phyloP scores from a whole-genome alignment of 2,888 invertebrate species.

The Zaprionus bogoriensis region DNA sequence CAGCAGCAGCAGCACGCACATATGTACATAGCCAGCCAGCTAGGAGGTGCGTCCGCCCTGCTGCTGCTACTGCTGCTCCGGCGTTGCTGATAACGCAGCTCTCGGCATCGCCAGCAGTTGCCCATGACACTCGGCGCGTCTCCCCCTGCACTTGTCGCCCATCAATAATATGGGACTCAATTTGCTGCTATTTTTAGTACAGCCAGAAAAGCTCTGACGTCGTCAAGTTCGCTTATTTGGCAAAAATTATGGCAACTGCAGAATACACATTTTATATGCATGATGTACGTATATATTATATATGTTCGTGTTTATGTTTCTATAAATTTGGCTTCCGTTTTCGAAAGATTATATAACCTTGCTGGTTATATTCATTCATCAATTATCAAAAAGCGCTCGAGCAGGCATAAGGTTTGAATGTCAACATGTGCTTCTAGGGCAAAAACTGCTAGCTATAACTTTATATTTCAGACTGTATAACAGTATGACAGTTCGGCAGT shows the following conservation, averaged over 20 bases:
- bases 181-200: conserved; percentile 42
- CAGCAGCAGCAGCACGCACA: conserved; percentile 14
- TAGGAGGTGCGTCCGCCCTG: conserved; percentile 22
- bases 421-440: no score
- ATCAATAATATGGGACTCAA: no score
- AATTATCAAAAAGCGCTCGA: background rate
- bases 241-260: background rate
- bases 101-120: conserved; percentile 9
- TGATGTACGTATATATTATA: background rate
- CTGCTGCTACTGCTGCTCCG: conserved; percentile 12
- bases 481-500: background rate
- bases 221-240: conserved; percentile 16
- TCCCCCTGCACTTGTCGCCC: conserved; percentile 24
- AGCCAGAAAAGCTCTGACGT: conserved; percentile 13
- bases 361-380: background rate
- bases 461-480: background rate
- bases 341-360: conserved; percentile 18
- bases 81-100: conserved; percentile 35
- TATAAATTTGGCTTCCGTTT: background rate
- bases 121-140: conserved; percentile 32
- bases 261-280: background rate
- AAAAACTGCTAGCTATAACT: no score
- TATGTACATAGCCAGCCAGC: background rate
- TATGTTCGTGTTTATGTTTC: no score
- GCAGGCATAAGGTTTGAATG: no score